Conservation (phyloP, 2,113 vertebrate genomes). For the Cyphomyrus discorhynchus region DNA sequence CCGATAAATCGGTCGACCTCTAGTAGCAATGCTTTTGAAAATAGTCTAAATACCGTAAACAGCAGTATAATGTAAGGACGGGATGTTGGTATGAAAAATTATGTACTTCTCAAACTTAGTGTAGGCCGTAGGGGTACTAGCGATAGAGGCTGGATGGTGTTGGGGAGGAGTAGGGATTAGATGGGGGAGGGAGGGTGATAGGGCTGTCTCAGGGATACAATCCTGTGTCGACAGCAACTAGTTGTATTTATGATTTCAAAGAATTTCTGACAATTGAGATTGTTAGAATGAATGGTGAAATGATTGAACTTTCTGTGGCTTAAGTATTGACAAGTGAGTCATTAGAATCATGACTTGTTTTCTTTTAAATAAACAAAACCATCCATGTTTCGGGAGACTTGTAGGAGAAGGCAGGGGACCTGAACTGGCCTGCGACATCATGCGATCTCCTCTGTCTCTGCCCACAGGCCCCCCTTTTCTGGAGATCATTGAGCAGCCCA, state of each 20-base stretch:
- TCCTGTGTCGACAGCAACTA: background rate
- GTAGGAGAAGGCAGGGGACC: background rate
- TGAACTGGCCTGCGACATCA: background rate
- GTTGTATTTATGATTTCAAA: background rate
- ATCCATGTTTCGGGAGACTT: background rate
- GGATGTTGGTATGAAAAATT: background rate
- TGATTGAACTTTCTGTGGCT: background rate
- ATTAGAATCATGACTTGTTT: background rate
- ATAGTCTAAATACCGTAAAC: background rate
- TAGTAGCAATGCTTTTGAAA: background rate
- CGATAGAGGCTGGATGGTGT: background rate
- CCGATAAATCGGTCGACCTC: too few species aligned
- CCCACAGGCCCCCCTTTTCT: conserved; percentile 55
- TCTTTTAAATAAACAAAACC: background rate
- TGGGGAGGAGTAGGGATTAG: background rate
- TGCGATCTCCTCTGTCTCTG: background rate
- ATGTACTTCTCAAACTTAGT: background rate
- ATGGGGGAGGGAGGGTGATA: background rate
- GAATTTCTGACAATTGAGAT: background rate
- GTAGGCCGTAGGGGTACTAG: background rate
- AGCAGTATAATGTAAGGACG: background rate
- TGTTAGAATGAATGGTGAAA: background rate
- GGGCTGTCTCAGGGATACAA: background rate
- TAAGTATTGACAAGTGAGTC: background rate
- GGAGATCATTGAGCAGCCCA: conserved; percentile 86